Base-by-base conservation (phyloP, 92 coral and sea anemone species). In the Paragorgia papillata region DNA sequence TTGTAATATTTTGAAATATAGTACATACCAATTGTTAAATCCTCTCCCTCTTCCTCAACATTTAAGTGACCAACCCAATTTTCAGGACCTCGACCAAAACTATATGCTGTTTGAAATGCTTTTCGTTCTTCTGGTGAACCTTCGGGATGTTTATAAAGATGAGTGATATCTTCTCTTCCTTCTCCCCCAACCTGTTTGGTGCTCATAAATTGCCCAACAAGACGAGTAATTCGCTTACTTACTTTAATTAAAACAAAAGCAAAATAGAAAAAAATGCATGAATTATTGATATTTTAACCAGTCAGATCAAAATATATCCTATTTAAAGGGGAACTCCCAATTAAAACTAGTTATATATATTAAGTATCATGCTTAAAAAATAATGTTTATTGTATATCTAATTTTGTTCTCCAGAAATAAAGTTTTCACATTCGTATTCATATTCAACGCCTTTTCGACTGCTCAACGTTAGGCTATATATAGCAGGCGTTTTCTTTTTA, bases 61-160 rank as follows among this genome's bases (percentile, higher is more conserved):
- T 60, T 30, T 3, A 60, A 60, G 9, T 25, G 37, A 25, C 67
- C 35, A 18, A 18, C 12, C 67, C 67, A 60, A 37, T 79, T 54
- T 2, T 85, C 76, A 7, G n/a, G 12, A 20, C 89, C 85, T 4
- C 80, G 54, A 35, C 89, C 79, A 66, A 69, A 76, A 68, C 82
- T 70, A 77, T 80, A 74, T 18, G 91, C 91, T 4, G 65, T 53
- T 32, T 39, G 37, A 19, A 88, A 79, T 2, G 91, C 89, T 9
- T 37, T 49, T 19, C 91, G 74, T 62, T 88, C 91, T 31, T 69
- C 86, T 12, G 73, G 73, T 24, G 91, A 68, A 22, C 86, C 79
- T 33, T 83, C 87, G 1, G 70, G 64, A 46, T 59, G 32, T 60
- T 83, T 83, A 41, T 83, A 83, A 0, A 34, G 69, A 0, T 13